phyloP scores from a whole-genome alignment of 2,888 invertebrate genomes.

The Subacronicta megacephala region DNA sequence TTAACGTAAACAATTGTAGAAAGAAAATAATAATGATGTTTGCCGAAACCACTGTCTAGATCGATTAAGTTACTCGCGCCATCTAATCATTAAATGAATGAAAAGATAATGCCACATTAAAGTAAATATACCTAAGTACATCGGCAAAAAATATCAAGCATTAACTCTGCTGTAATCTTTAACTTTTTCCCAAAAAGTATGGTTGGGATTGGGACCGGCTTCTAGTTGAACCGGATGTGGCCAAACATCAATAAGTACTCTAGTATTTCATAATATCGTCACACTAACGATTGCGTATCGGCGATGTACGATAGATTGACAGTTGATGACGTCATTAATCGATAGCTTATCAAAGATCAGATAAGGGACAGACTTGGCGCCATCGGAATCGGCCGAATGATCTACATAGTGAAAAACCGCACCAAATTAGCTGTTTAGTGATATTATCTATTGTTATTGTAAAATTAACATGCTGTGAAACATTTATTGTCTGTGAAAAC shows the following conservation, averaged over 20 bases:
- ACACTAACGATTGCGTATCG: conserved; percentile 42
- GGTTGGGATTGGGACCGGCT: background rate
- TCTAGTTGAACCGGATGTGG: conserved; percentile 22
- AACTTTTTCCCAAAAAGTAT: background rate
- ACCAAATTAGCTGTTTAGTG: conserved; percentile 23
- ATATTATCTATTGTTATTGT: conserved; percentile 17
- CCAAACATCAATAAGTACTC: background rate
- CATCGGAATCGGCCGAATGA: conserved; percentile 40
- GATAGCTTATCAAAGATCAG: conserved; percentile 71
- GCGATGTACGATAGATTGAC: conserved; percentile 50
- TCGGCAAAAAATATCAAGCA: background rate
- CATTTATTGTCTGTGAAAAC: conserved; percentile 12
- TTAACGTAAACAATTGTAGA: background rate
- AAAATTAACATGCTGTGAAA: background rate
- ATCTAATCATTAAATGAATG: background rate
- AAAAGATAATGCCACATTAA: too few species aligned
- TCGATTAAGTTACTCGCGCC: background rate
- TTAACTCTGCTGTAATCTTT: background rate
- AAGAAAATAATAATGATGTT: too few species aligned
- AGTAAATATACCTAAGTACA: too few species aligned
- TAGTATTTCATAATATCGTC: conserved; percentile 33
- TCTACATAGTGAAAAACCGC: conserved; percentile 20
- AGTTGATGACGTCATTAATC: conserved; percentile 69
- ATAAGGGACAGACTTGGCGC: conserved; percentile 76
- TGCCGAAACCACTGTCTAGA: background rate